These are phyloP conservation scores for Bovichtus diacanthus DNA, from an alignment of 2,797 vertebrate species.

Conservation along the genomic window DNA sequence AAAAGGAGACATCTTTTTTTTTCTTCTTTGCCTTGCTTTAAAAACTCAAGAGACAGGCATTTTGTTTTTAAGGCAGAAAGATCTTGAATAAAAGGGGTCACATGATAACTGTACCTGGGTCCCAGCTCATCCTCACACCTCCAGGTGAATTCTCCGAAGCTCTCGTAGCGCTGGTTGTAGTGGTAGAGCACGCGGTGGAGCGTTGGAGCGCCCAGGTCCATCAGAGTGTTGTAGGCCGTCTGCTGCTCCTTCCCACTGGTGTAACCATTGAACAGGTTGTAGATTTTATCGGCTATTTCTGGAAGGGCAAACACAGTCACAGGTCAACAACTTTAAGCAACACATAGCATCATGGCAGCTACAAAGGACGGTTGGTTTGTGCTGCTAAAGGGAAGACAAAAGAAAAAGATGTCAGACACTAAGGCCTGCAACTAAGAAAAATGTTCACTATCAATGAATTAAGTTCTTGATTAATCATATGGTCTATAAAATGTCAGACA, in stretches of 20 bases:
- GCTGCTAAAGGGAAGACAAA: background rate
- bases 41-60: background rate
- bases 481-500: background rate
- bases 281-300: constrained; percentile 99
- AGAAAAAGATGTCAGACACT: background rate
- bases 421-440: background rate
- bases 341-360: background rate
- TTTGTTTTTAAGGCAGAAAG: background rate
- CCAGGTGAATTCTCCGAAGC: constrained; percentile 99
- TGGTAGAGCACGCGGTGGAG: constrained; percentile 97
- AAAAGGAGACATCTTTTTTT: background rate
- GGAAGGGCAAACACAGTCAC: constrained; percentile 23
- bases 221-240: constrained; percentile 96
- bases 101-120: constrained; percentile 87
- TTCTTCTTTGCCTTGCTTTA: background rate
- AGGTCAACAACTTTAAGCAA: background rate
- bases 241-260: constrained; percentile 99
- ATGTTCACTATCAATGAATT: background rate
- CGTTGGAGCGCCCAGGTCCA: constrained; percentile 95
- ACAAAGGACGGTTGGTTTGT: background rate
- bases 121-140: constrained; percentile 97
- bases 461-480: background rate
- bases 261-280: constrained; percentile 98
- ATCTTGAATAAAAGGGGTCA: no score
- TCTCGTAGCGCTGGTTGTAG: constrained; percentile 98